Base-by-base conservation (phyloP, 2,113 vertebrate genomes). In the Genyomyrus donnyi region DNA sequence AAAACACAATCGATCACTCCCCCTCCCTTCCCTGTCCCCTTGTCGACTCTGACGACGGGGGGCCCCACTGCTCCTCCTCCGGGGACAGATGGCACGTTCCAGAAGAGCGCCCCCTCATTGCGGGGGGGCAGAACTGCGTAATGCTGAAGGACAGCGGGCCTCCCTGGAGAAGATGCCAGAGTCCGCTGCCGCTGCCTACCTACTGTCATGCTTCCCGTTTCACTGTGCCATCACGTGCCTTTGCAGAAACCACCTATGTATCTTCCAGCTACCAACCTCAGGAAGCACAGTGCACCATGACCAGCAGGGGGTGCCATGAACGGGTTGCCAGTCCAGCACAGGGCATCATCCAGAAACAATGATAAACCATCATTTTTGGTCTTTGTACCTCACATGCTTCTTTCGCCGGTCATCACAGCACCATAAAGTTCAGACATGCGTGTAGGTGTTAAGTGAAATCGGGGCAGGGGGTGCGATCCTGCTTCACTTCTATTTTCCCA, bases 41-140 rank as follows among this genome's bases (percentile, higher is more conserved):
- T 46, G 50, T 50, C 45, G 89, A 80, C 80, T 85, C 77, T 85
- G 80, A 45, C 52, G 15, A 62, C 3, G 53, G 77, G 87, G 89
- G 89, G 89, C 24, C 89, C 31, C 24, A 15, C 24, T 42, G 53
- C 77, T 89, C 39, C 89, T 89, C 89, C 74, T 89, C 90, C 21
- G 11, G 90, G 90, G 90, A 90, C 90, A 90, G 90, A 80, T 90
- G 87, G 58, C 31, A 35, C 80, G 87, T 90, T 90, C 90, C 90
- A 90, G 90, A 84, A 90, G 66, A 90, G 90, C 90, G 50, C 90
- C 90, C 90, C 87, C 89, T 90, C 90, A 35, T 52, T 88, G 90
- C n/a, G 17, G 87, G 90, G 89, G 85, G 87, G 89, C 48, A 19
- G 89, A 87, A 88, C 90, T 90, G 90, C 66, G 9, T 42, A 49